Conservation (phyloP, 2,888 invertebrate species). For the Acanthococcus lagerstroemiae region DNA sequence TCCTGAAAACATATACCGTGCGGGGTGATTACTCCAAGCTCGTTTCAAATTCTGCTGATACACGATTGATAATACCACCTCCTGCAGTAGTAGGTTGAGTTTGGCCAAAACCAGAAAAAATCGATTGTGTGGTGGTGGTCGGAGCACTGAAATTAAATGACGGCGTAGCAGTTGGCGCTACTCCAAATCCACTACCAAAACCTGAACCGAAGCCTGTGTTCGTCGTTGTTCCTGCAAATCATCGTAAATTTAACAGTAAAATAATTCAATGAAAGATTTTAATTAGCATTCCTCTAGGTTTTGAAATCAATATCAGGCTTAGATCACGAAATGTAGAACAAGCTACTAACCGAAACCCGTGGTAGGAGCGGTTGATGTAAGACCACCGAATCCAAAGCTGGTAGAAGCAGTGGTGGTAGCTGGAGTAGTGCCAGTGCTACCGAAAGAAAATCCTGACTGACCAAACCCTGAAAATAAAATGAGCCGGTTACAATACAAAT, state of each 20-base stretch:
- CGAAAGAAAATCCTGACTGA: conserved; percentile 4
- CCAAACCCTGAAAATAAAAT: not conserved
- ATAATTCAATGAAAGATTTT: too few species aligned
- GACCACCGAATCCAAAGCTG: conserved; percentile 39
- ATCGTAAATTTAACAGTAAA: not conserved
- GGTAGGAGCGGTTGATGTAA: conserved; percentile 40
- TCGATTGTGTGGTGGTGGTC: conserved; percentile 46
- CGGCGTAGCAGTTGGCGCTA: conserved; percentile 40
- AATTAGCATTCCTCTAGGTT: too few species aligned
- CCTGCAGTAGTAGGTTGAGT: conserved; percentile 39
- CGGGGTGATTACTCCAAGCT: not conserved
- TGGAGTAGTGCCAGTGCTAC: not conserved
- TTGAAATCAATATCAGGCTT: not conserved
- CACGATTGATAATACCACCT: too few species aligned
- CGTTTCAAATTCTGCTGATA: not conserved
- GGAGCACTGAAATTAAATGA: conserved; percentile 47
- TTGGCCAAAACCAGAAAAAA: conserved; percentile 40
- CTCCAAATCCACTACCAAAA: conserved; percentile 39
- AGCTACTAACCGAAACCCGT: conserved; percentile 41
- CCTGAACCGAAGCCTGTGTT: conserved; percentile 18
- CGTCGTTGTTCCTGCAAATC: conserved; percentile 4
- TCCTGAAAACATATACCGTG: too few species aligned
- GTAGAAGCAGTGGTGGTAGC: conserved; percentile 37
- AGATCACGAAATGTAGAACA: too few species aligned
- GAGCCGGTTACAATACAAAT: too few species aligned